These are phyloP conservation scores for Gymnocheta viridis DNA, from an alignment of 2,888 invertebrate species.

Conservation along the genomic window DNA sequence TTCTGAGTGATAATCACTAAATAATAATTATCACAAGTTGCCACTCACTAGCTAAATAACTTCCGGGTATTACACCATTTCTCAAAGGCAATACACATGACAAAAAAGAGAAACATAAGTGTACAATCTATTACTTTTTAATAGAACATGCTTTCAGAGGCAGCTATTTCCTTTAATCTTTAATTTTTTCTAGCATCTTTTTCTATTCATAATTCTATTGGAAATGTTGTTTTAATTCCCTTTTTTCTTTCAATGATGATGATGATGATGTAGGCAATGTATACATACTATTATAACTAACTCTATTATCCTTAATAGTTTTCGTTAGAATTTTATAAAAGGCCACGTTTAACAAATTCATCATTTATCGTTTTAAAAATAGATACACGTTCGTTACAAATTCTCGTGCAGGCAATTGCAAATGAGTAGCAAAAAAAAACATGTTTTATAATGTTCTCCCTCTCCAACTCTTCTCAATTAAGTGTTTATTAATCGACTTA, in stretches of 20 bases:
- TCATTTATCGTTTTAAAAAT: conserved; percentile 40
- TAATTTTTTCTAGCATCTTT: not conserved
- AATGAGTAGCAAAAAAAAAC: not conserved
- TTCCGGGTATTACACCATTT: conserved; percentile 1
- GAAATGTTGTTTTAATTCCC: conserved; percentile 18
- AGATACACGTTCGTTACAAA: not conserved
- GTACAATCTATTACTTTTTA: not conserved
- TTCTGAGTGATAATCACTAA: conserved; percentile 22
- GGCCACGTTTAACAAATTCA: conserved; percentile 33
- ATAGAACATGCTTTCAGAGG: not conserved
- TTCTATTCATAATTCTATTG: not conserved
- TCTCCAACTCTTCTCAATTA: not conserved
- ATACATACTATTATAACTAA: not conserved
- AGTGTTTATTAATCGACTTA: conserved; percentile 45
- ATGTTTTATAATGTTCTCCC: not conserved
- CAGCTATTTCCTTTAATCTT: not conserved
- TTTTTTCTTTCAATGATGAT: conserved; percentile 37
- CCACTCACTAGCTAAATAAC: conserved; percentile 23
- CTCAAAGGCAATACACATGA: not conserved
- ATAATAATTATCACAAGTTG: conserved; percentile 39
- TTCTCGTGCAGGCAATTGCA: not conserved
- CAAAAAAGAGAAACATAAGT: no score
- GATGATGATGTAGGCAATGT: conserved; percentile 59
- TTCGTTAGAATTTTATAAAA: conserved; percentile 19
- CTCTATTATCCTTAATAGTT: conserved; percentile 27